Base-by-base conservation (phyloP, 2,113 vertebrate species). In the Petrocephalus zakoni region DNA sequence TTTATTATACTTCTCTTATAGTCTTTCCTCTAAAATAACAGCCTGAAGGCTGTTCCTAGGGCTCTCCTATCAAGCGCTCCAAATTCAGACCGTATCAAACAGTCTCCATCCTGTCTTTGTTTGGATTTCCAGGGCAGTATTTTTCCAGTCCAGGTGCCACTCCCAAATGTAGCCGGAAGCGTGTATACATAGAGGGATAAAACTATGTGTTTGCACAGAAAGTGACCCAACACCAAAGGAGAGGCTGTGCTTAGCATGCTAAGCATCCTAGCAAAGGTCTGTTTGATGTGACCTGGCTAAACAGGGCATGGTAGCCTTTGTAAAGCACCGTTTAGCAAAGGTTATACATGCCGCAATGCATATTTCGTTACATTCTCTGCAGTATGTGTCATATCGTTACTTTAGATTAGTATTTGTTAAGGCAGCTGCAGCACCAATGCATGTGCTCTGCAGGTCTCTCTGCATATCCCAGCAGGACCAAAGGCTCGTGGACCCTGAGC, bases 161-260 rank as follows among this genome's bases (percentile, higher is more conserved):
- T 52, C 83, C 88, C 53, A 68, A 64, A 88, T 46, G 56, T 47
- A 88, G 56, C 82, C 83, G 25, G 49, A 83, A 58, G 88, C 53
- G 37, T 88, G 82, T 88, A 85, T 85, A 68, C 37, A 52, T 42
- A 85, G 55, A 47, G 68, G 68, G 56, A 58, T 84, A 88, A 85
- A 84, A 86, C 46, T 49, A 21, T 88, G 22, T 85, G 29, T 68
- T 25, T 56, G 55, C 15, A 46, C 61, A 81, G 25, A 85, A 85
- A 85, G 17, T 42, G 78, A 82, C 78, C 11, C 21, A 25, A 85
- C 56, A 72, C 56, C 37, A 53, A 19, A 83, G 47, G 19, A 64
- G 55, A 58, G 19, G 4, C 19, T 85, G 78, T 64, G 15, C 10
- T 85, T 58, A 22, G 17, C 15, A 47, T 15, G 55, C 55, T 56